Percentiles rank a stretch among this genome's conserved stretches.
These are phyloP conservation scores for Caenorhabditis auriculariae DNA, from an alignment of 2,888 invertebrate species.

Conservation along the genomic window DNA sequence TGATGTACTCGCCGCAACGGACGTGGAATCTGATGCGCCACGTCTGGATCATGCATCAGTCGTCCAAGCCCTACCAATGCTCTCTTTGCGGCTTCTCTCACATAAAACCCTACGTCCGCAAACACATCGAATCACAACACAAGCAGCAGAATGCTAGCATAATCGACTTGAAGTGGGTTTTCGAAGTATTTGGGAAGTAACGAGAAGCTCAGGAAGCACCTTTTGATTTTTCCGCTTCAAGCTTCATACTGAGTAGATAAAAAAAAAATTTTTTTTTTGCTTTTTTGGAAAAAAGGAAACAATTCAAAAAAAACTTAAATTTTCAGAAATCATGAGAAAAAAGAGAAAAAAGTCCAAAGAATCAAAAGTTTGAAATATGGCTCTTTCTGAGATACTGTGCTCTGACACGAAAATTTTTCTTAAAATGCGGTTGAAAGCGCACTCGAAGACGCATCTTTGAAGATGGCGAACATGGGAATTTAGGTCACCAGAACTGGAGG, in stretches of 20 bases:
- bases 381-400: too few relatives aligned
- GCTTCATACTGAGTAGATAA: too few relatives aligned
- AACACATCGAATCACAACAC: conserved; percentile 26
- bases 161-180: conserved; percentile 19
- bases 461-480: background rate
- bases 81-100: conserved; percentile 27
- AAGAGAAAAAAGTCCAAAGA: too few relatives aligned
- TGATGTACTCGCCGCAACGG: conserved; percentile 29
- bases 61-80: conserved; percentile 27
- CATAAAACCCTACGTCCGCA: conserved; percentile 29
- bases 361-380: too few relatives aligned
- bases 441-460: background rate
- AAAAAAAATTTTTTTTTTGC: too few relatives aligned
- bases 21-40: conserved; percentile 34
- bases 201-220: too few relatives aligned
- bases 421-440: background rate
- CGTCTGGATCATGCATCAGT: conserved; percentile 33
- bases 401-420: too few relatives aligned
- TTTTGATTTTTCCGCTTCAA: too few relatives aligned
- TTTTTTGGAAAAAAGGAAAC: too few relatives aligned
- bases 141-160: conserved; percentile 18
- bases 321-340: too few relatives aligned
- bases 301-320: too few relatives aligned
- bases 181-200: too few relatives aligned
- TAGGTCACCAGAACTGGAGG: conserved; percentile 23